Conservation (phyloP, 2,797 vertebrate species). For the Australoheros facetus region DNA sequence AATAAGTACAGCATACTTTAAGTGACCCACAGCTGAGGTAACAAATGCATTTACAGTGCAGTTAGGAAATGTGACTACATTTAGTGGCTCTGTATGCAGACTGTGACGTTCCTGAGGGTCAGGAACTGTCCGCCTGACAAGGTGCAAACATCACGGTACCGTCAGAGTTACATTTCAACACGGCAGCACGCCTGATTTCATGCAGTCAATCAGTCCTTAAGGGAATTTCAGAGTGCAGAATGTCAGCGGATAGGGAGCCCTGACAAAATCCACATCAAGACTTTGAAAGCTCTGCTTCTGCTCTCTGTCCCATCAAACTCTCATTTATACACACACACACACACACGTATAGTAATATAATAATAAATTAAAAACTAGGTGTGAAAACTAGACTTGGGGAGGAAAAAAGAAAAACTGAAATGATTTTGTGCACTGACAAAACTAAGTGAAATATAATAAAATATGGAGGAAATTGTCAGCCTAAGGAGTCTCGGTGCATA, state of each 20-base stretch:
- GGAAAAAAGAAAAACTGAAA: no score
- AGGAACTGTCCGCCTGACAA: background rate
- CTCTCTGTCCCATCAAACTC: background rate
- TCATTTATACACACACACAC: no score
- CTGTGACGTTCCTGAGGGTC: background rate
- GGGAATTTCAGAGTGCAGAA: background rate
- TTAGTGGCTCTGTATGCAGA: background rate
- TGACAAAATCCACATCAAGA: background rate
- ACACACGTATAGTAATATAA: no score
- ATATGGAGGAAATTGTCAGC: no score
- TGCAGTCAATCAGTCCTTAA: background rate
- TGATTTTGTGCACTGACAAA: no score
- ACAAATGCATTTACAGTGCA: background rate
- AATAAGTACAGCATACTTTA: no score
- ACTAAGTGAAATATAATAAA: no score
- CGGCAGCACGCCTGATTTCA: background rate
- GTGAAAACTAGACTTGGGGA: no score
- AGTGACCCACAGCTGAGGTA: background rate
- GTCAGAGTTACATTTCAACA: background rate
- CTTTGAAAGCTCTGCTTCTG: background rate
- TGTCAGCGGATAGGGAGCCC: accelerated
- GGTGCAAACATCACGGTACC: background rate
- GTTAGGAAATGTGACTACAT: background rate
- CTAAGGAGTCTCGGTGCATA: no score
- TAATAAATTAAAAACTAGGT: no score